Base-by-base conservation (phyloP, 1,140 invertebrate species). In the Micrasema minimum region DNA sequence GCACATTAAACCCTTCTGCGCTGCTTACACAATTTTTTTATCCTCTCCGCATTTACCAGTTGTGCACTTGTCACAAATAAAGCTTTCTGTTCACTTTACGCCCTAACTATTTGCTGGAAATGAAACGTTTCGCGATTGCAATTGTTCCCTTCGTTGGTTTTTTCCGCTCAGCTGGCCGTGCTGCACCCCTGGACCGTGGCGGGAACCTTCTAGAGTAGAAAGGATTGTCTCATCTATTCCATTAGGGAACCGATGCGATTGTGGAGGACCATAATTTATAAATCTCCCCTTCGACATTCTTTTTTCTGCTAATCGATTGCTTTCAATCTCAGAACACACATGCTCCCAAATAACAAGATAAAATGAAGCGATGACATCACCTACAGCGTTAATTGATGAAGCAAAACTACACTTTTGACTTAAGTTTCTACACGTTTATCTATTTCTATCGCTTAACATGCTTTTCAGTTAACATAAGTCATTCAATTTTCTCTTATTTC, bases 161-260 rank as follows among this genome's bases (percentile, higher is more conserved):
- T 48, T 64, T 64, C 43, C 59, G 59, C 59, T 46, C 43, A 14
- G 59, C 7, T 23, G 41, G 18, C 41, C 41, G 46, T 41, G 26
- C 37, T 46, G 59, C 59, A 31, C 59, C 22, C 22, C 53, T 57
- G 53, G 48, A 51, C 48, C 48, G 22, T 5, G 6, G n/a, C 53
- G 1, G 53, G 59, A 14, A 31, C 12, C 59, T 31, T 23, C 7
- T 14, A 45, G 41, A 14, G 59, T 12, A 46, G 45, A 45, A 46
- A 46, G 43, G 43, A 64, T 64, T 64, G 59, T 41, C 65, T 72
- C 71, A 68, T 68, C 71, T 65, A 59, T 71, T 62, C 62, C 62
- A 71, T 71, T 71, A 71, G 62, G 26, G 61, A 41, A 43, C 46
- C 50, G 43, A 64, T 64, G 59, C 41, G 59, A 64, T 64, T 64